Evolutionary conservation across 2,888 invertebrate genomes (phyloP).

Genomic region (Beris chalybata): DNA sequence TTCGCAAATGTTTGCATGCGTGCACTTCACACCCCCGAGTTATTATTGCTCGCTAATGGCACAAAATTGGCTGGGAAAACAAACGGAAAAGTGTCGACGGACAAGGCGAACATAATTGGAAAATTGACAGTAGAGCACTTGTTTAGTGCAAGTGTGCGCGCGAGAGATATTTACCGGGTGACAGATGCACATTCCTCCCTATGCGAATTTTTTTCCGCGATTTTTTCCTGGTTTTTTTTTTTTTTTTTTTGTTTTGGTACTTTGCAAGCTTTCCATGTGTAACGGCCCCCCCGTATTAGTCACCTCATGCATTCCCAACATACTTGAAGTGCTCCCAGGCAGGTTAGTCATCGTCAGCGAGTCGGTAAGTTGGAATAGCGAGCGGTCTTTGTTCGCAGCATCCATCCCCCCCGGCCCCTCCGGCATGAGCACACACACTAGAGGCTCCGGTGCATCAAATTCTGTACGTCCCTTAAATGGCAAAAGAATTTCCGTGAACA

Average conservation of each 20-base stretch:
- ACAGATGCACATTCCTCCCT: conserved; percentile 25
- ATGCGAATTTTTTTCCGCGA: conserved; percentile 15
- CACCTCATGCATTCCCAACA: conserved; percentile 7
- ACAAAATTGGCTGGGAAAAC: conserved; percentile 23
- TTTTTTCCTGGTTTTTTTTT: not conserved
- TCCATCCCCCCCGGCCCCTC: not conserved
- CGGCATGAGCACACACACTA: not conserved
- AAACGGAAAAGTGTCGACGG: conserved; percentile 23
- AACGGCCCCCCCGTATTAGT: conserved; percentile 7
- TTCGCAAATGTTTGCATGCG: conserved; percentile 15
- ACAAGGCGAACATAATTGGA: conserved; percentile 26
- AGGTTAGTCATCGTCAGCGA: not conserved
- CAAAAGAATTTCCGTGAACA: conserved; percentile 2
- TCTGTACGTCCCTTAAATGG: not conserved
- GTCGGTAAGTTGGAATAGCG: conserved; percentile 6
- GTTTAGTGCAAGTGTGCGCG: conserved; percentile 16
- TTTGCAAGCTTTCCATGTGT: not conserved
- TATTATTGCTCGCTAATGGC: conserved; percentile 21
- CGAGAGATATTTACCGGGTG: conserved; percentile 28
- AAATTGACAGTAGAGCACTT: conserved; percentile 28
- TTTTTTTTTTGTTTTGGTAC: not conserved
- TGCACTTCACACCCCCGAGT: conserved; percentile 13
- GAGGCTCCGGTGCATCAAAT: not conserved
- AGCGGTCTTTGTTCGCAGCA: conserved; percentile 7
- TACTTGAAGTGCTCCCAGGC: not conserved